Evolutionary conservation across 1,140 invertebrate genomes (phyloP).

Genomic region (Calliphora vicina): DNA sequence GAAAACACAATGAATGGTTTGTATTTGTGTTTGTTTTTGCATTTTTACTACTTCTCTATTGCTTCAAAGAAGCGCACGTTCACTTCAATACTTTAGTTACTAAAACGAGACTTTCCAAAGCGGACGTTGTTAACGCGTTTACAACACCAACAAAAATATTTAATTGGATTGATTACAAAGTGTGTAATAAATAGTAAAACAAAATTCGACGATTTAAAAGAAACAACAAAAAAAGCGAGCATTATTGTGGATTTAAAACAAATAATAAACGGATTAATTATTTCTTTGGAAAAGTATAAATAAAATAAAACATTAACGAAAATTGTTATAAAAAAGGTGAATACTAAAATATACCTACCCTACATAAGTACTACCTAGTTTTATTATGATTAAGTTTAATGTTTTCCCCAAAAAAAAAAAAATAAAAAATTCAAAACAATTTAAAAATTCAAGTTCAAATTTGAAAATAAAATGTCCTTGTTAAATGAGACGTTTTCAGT

Average conservation of each 20-base stretch:
- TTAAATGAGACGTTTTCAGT: neutral
- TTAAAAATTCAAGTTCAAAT: neutral
- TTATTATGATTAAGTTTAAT: too few species aligned
- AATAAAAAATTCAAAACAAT: neutral
- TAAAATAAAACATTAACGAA: neutral
- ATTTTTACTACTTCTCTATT: neutral
- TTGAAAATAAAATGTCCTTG: neutral
- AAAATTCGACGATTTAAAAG: neutral
- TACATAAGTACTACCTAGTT: too few species aligned
- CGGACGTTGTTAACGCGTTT: neutral
- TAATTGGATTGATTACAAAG: neutral
- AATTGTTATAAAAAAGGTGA: constrained; percentile 5
- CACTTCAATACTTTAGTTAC: neutral
- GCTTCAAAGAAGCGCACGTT: neutral
- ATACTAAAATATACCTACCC: neutral
- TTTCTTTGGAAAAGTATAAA: neutral
- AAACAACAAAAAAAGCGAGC: neutral
- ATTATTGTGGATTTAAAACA: neutral
- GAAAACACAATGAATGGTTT: too few species aligned
- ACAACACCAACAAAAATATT: neutral
- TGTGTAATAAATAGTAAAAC: neutral
- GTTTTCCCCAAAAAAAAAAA: too few species aligned
- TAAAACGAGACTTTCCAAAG: constrained; percentile 4
- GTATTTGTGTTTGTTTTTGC: neutral
- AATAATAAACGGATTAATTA: neutral